These are phyloP conservation scores for Muntiacus muntjak DNA, from an alignment of 2,113 vertebrate species.

Conservation along the genomic window DNA sequence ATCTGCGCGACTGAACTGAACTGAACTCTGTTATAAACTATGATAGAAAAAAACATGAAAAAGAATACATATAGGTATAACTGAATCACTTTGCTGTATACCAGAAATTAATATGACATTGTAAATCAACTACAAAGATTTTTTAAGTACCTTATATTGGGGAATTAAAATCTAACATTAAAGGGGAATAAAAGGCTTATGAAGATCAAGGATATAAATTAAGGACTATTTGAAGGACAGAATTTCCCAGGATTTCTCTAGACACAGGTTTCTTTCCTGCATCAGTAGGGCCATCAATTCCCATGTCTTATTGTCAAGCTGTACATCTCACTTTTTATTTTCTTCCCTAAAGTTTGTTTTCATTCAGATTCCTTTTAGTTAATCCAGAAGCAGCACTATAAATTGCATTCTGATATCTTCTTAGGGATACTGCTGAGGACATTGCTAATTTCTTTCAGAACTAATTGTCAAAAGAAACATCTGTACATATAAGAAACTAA, in stretches of 20 bases:
- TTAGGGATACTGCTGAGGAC: neutral
- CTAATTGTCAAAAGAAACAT: neutral
- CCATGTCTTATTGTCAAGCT: neutral
- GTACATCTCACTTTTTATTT: neutral
- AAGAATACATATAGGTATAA: neutral
- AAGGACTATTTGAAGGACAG: neutral
- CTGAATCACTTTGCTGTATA: neutral
- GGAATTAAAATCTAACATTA: neutral
- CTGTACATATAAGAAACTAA: neutral
- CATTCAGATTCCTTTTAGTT: neutral
- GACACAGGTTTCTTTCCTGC: neutral
- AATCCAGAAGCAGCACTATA: neutral
- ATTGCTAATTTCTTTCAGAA: constrained; percentile 16
- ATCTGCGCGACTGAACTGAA: too few relatives aligned
- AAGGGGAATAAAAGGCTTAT: neutral
- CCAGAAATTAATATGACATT: neutral
- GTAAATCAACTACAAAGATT: neutral
- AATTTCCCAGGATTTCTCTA: neutral
- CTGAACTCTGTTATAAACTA: neutral
- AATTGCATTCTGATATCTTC: neutral
- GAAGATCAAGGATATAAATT: neutral
- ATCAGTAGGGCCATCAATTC: neutral
- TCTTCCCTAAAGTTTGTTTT: neutral
- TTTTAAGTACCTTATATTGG: neutral
- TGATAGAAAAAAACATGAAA: neutral